Evolutionary conservation across 2,797 vertebrate genomes (phyloP).

Genomic region (Saxicola maurus): DNA sequence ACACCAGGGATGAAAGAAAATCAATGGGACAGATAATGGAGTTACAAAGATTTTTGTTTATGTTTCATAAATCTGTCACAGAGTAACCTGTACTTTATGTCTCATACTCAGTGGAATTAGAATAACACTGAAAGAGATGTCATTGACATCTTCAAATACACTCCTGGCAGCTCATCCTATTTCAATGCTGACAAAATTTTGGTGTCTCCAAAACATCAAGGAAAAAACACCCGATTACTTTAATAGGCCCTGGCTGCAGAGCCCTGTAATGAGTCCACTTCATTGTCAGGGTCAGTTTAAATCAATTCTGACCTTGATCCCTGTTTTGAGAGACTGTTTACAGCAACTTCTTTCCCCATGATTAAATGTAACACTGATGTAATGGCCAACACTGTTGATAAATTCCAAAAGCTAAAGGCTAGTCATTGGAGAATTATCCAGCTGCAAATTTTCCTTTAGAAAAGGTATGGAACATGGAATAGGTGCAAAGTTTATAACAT

Average conservation of each 20-base stretch:
- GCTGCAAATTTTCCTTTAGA: not conserved
- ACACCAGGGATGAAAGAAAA: not conserved
- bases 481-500: not conserved
- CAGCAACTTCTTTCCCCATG: not conserved
- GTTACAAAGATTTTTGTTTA: not conserved
- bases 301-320: not conserved
- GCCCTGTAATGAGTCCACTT: not conserved
- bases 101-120: not conserved
- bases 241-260: not conserved
- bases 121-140: not conserved
- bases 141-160: not conserved
- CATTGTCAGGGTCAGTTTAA: slow-evolving; percentile 25
- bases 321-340: not conserved
- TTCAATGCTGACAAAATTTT: slow-evolving; percentile 11
- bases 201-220: slow-evolving; percentile 8
- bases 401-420: not conserved
- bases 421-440: not conserved
- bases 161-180: not conserved
- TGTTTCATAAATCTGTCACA: not conserved
- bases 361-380: not conserved
- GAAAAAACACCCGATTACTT: not conserved
- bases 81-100: not conserved
- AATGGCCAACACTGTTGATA: not conserved
- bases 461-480: not conserved
- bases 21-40: not conserved